Conservation (phyloP, 1,140 invertebrate genomes). For the Copidosoma floridanum region DNA sequence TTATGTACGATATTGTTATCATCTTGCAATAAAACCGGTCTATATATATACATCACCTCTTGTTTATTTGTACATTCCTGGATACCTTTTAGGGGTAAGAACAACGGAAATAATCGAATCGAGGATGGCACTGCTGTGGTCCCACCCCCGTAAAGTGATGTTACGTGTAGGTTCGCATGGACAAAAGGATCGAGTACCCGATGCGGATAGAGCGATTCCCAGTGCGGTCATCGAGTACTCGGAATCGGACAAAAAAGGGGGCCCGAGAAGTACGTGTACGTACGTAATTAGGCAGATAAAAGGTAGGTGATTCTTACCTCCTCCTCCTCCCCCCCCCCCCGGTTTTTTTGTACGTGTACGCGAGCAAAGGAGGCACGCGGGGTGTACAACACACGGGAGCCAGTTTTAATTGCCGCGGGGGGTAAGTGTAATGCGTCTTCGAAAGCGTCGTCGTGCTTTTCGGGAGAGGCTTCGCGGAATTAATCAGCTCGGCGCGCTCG, state of each 20-base stretch:
- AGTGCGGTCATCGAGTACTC: not conserved
- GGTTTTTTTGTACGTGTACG: not conserved
- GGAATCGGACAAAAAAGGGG: not conserved
- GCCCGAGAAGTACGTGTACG: not conserved
- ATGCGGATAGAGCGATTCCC: slow-evolving; percentile 7
- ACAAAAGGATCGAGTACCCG: not conserved
- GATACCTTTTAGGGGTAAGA: too few species aligned
- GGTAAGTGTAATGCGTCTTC: too few species aligned
- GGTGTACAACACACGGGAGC: not conserved
- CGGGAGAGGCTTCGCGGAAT: slow-evolving; percentile 7
- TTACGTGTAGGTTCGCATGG: not conserved
- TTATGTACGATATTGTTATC: too few species aligned
- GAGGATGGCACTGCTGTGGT: too few species aligned
- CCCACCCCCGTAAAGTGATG: too few species aligned
- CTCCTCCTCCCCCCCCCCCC: too few species aligned
- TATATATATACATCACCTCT: too few species aligned
- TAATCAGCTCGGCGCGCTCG: not conserved
- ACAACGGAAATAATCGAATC: too few species aligned
- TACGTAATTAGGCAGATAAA: slow-evolving; percentile 23
- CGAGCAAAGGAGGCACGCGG: not conserved
- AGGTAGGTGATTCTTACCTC: slow-evolving; percentile 7
- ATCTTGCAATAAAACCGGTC: too few species aligned
- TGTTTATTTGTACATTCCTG: too few species aligned
- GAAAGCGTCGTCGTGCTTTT: not conserved
- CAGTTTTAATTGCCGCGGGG: slow-evolving; percentile 21